These are phyloP conservation scores for Naso thynnoides DNA, from an alignment of 2,797 vertebrate species.

Conservation along the genomic window DNA sequence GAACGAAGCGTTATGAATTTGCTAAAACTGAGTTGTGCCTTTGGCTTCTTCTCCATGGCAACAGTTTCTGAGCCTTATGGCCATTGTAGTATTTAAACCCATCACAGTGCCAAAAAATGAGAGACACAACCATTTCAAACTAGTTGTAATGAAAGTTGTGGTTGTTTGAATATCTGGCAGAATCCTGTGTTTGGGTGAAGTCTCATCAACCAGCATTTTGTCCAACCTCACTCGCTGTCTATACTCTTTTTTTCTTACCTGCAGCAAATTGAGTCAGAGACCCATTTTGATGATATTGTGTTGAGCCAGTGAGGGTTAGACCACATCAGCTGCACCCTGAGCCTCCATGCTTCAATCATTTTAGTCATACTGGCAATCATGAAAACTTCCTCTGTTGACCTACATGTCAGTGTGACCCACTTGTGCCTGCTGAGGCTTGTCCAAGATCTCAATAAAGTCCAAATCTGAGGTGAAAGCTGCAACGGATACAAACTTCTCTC, in stretches of 20 bases:
- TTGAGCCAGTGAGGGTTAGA: background rate
- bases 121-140: conserved; percentile 5
- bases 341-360: conserved; percentile 33
- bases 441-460: conserved; percentile 20
- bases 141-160: background rate
- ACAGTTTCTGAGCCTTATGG: background rate
- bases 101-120: background rate
- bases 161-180: background rate
- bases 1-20: background rate
- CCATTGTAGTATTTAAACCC: background rate
- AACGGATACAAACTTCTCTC: background rate
- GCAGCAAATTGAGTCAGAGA: conserved; percentile 2
- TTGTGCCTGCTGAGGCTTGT: conserved; percentile 15
- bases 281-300: conserved; percentile 2
- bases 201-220: background rate
- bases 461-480: background rate
- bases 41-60: background rate
- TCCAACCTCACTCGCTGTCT: background rate
- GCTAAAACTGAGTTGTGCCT: background rate
- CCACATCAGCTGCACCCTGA: background rate
- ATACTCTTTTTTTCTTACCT: background rate
- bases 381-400: conserved; percentile 42
- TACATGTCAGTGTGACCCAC: conserved; percentile 56
- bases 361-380: conserved; percentile 31
- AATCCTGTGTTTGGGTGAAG: background rate